A percentile compares a stretch with the other conserved stretches of the same genome.
Evolutionary conservation across 2,888 invertebrate species (phyloP).

Genomic region (Deilephila porcellus): DNA sequence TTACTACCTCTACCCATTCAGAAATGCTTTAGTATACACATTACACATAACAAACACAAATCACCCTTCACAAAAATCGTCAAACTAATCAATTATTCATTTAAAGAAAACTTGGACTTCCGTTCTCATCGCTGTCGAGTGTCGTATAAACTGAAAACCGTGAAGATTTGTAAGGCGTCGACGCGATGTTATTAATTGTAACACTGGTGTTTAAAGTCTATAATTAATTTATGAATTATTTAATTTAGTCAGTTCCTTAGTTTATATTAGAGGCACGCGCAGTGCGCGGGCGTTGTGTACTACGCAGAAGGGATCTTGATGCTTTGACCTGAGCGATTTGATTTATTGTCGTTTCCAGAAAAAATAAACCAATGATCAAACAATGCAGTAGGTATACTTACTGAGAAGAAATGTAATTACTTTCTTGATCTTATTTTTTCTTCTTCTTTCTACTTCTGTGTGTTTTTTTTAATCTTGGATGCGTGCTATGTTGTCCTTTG

Average conservation of each 20-base stretch:
- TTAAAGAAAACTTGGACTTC: not conserved
- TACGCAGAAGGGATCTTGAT: constrained; percentile 34
- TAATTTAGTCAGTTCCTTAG: constrained; percentile 59
- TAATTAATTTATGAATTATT: constrained; percentile 65
- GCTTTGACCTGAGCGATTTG: constrained; percentile 30
- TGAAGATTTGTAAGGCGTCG: not conserved
- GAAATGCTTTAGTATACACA: no score
- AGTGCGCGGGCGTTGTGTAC: constrained; percentile 40
- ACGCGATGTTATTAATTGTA: constrained; percentile 27
- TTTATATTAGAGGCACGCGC: constrained; percentile 72
- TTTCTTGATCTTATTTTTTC: no score
- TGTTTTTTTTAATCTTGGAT: no score
- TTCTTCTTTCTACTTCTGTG: no score
- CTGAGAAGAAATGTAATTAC: no score
- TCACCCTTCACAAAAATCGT: not conserved
- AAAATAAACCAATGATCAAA: no score
- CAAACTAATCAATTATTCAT: no score
- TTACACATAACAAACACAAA: no score
- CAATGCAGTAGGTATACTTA: no score
- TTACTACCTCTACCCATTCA: no score
- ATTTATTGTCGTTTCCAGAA: not conserved
- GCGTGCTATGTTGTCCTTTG: no score
- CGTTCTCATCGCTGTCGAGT: not conserved
- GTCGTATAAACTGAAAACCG: not conserved
- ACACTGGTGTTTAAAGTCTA: constrained; percentile 43